Evolutionary conservation across 2,113 vertebrate genomes (phyloP).

Genomic region (Neodontobutis hainanensis): DNA sequence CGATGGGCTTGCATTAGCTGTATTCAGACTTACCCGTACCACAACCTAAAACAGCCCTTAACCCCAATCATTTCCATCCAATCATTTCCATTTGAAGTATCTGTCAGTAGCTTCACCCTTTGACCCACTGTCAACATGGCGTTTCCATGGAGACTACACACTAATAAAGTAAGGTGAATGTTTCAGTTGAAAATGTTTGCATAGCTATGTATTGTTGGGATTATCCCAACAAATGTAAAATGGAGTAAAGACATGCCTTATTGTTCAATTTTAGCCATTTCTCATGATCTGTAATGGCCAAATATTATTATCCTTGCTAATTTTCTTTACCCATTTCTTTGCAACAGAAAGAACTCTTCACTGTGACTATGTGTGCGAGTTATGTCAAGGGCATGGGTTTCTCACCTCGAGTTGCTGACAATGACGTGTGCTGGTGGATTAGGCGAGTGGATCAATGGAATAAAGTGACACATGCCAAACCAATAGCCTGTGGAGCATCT

Average conservation of each 20-base stretch:
- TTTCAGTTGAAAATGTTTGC: conserved; percentile 24
- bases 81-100: conserved; percentile 10
- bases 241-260: no score
- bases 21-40: neutral
- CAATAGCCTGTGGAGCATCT: conserved; percentile 23
- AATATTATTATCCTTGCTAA: no score
- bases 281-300: no score
- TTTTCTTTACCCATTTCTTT: no score
- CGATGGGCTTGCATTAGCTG: neutral
- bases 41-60: no score
- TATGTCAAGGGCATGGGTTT: conserved; percentile 23
- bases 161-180: conserved; percentile 61
- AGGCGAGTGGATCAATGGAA: conserved; percentile 40
- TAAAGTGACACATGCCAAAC: conserved; percentile 34
- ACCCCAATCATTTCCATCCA: neutral
- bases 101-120: conserved; percentile 62
- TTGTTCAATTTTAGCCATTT: no score
- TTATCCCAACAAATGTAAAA: no score
- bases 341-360: no score
- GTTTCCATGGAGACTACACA: conserved; percentile 79
- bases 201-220: conserved; percentile 29
- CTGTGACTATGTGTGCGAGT: conserved; percentile 5
- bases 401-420: conserved; percentile 41
- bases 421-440: conserved; percentile 44
- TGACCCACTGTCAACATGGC: conserved; percentile 64